phyloP scores from a whole-genome alignment of 2,113 vertebrate species.

The Myotis lucifugus region DNA sequence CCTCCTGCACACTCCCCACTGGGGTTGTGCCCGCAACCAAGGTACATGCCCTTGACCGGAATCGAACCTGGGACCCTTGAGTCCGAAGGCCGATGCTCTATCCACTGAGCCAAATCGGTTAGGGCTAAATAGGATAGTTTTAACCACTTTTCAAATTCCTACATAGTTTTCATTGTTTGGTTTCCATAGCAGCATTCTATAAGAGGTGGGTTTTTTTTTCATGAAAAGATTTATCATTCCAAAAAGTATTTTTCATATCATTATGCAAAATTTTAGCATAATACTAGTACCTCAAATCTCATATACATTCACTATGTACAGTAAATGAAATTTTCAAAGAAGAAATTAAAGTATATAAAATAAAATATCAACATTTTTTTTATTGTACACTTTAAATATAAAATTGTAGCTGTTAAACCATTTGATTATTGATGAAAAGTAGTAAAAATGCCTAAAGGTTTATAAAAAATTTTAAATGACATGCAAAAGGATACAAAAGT shows the following conservation, averaged over 20 bases:
- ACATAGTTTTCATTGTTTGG: background rate
- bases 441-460: background rate
- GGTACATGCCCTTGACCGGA: no score
- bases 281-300: background rate
- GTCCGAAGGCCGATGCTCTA: no score
- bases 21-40: no score
- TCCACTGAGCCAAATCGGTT: no score
- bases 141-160: background rate
- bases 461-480: background rate
- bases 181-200: background rate
- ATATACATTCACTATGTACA: background rate
- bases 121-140: background rate
- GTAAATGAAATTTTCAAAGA: background rate
- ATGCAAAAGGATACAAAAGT: background rate
- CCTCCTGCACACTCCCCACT: no score
- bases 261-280: background rate
- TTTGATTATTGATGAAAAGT: background rate
- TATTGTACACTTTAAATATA: background rate
- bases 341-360: background rate
- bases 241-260: background rate
- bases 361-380: background rate
- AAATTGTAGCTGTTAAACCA: background rate
- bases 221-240: conserved; percentile 6
- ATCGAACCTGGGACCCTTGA: no score
- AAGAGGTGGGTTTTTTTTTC: background rate